These are phyloP conservation scores for Penelope pileata DNA, from an alignment of 2,113 vertebrate species.

Conservation along the genomic window DNA sequence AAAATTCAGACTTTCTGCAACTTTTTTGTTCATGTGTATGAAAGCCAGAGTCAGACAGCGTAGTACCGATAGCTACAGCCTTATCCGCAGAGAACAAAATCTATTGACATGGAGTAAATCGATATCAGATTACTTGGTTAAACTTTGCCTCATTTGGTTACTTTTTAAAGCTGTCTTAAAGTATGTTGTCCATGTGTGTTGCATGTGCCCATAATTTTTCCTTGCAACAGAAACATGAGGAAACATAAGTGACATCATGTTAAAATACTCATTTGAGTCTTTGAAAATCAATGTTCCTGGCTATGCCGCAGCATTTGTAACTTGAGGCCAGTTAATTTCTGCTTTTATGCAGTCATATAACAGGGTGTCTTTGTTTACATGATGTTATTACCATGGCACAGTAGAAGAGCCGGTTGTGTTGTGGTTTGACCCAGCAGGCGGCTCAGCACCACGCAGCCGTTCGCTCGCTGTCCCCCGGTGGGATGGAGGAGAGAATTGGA, in stretches of 20 bases:
- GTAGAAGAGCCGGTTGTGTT: too few relatives aligned
- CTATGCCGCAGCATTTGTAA: not conserved
- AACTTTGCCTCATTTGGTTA: not conserved
- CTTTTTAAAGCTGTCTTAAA: not conserved
- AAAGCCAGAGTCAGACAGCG: slow-evolving; percentile 1
- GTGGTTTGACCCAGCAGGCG: too few relatives aligned
- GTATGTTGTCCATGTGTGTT: not conserved
- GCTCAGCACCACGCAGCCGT: too few relatives aligned
- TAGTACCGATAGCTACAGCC: not conserved
- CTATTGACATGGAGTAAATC: not conserved
- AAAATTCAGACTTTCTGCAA: not conserved
- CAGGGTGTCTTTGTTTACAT: not conserved
- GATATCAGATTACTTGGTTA: not conserved
- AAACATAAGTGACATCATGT: not conserved
- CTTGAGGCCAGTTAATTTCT: not conserved
- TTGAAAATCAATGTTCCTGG: not conserved
- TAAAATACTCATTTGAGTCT: not conserved
- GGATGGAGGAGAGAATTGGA: too few relatives aligned
- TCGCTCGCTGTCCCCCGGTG: too few relatives aligned
- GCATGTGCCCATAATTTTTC: not conserved
- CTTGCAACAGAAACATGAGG: not conserved
- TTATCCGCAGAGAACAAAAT: not conserved
- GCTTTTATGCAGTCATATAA: not conserved
- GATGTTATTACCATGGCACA: not conserved
- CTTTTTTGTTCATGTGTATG: not conserved